Base-by-base conservation (phyloP, 2,113 vertebrate genomes). In the Misgurnus anguillicaudatus region DNA sequence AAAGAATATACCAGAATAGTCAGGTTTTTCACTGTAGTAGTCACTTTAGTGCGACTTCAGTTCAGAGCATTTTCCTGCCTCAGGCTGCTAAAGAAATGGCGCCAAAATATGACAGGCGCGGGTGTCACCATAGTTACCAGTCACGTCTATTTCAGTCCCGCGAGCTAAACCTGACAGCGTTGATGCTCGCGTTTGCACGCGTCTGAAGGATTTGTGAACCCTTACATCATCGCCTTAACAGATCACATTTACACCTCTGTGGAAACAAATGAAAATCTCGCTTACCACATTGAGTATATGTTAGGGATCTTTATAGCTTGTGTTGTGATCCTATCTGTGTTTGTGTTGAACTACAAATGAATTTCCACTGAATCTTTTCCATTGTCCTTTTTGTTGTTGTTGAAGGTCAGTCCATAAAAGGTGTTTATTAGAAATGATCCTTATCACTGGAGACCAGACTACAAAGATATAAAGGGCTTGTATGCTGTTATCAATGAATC, bases 111-210 rank as follows among this genome's bases (percentile, higher is more conserved):
- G 71, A 57, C 58, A 75, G 62, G 48, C 64, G 14, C 47, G 19
- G 68, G 21, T 73, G 79, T 86, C 75, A 83, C 83, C 79, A 86
- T 86, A 81, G 85, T 83, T 83, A 86, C 83, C 48, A 60, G 79
- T 81, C 45, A 81, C 78, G 79, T 83, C 76, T 83, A 78, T 81
- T 80, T 76, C 60, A 79, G 75, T 68, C 62, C 57, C 19, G 16
- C 65, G 21, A 55, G 48, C 70, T 65, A 65, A 78, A 78, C 13
- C 53, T 4, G 17, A 45, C 39, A 70, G 68, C 21, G 45, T 47
- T 65, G 77, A 62, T 47, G 60, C 6, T 19, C 19, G 3, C 16
- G 41, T 53, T 62, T 53, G 36, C 45, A 62, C 8, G 19, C 24
- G 19, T 39, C 61, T 41, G 8, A 6, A 47, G 38, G 41, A 53